A percentile compares a stretch with the other conserved stretches of the same genome.
Evolutionary conservation across 2,888 invertebrate species (phyloP).

Genomic region (Suillia variegata): DNA sequence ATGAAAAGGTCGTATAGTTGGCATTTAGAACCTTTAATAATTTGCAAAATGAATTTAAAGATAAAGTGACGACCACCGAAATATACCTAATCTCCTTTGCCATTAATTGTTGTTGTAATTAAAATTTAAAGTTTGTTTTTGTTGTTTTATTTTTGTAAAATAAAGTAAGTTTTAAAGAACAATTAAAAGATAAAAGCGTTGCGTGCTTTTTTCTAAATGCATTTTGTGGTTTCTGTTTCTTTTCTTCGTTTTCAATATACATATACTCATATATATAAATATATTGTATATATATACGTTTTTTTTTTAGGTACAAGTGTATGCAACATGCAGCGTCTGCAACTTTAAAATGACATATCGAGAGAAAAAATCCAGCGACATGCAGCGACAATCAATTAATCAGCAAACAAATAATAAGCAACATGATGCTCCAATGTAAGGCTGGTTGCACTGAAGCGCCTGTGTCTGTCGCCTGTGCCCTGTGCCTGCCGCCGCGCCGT

Average conservation of each 20-base stretch:
- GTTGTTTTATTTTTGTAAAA: too few relatives aligned
- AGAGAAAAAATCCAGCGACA: constrained; percentile 47
- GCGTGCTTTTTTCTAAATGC: constrained; percentile 43
- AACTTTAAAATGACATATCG: constrained; percentile 43
- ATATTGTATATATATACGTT: background rate
- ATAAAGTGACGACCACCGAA: too few relatives aligned
- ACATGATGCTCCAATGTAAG: constrained; percentile 38
- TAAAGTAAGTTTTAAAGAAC: constrained; percentile 11
- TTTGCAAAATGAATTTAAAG: too few relatives aligned
- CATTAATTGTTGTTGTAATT: too few relatives aligned
- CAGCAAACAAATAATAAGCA: constrained; percentile 53
- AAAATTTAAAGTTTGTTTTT: too few relatives aligned
- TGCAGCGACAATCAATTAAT: constrained; percentile 54
- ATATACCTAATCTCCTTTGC: too few relatives aligned
- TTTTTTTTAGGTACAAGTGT: constrained; percentile 52
- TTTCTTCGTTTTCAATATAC: background rate
- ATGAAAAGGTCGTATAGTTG: too few relatives aligned
- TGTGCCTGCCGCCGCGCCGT: constrained; percentile 27
- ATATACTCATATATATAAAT: too few relatives aligned
- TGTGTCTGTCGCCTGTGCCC: too few relatives aligned
- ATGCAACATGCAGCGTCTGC: constrained; percentile 43
- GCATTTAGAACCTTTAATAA: too few relatives aligned
- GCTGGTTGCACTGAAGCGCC: constrained; percentile 37
- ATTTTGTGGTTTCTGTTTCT: constrained; percentile 43
- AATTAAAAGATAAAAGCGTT: constrained; percentile 17